Base-by-base conservation (phyloP, 2,797 vertebrate species). In the Scolopax bukidnonensis region DNA sequence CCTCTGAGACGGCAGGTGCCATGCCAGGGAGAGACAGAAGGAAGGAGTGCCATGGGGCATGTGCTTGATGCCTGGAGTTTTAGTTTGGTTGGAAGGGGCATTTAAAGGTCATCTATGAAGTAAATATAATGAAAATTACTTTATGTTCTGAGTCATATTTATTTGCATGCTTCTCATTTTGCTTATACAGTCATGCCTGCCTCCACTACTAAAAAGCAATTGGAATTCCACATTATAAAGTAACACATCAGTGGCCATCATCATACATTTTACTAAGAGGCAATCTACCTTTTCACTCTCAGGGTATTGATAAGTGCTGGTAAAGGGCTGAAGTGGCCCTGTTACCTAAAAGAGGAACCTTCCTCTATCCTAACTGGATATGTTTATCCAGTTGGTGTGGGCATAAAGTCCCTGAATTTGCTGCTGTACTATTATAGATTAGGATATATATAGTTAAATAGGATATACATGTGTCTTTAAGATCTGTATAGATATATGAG, bases 1-100 rank as follows among this genome's bases (percentile, higher is more conserved):
- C 57, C 14, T 38, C n/a, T 12, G 45, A 30, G 57, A 40, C 2
- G 2, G 47, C 8, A 73, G 59, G 24, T 59, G 30, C 60, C 10
- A 12, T 1, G 19, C 14, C 9, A 16, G 33, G 33, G 12, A 40
- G 19, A 54, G 53, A 28, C 16, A 65, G 47, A 89, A 38, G 18
- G 32, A 59, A 61, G 23, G 36, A 85, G 12, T 1, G 4, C 28
- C 36, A 21, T 0, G 17, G 59, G 28, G 33, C 40, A 60, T 0
- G 1, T 25, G 53, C 27, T 57, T 0, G 3, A 10, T 1, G 1
- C 16, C 7, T 53, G 18, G 65, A 79, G 18, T 47, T 47, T 12
- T 38, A 60, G 33, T 38, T 38, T 27, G 59, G 24, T 60, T 38
- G 36, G 16, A 38, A 60, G 24, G 36, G 36, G 38, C 36, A 10